Evolutionary conservation across 2,797 vertebrate species (phyloP).

Genomic region (Girardinus metallicus): DNA sequence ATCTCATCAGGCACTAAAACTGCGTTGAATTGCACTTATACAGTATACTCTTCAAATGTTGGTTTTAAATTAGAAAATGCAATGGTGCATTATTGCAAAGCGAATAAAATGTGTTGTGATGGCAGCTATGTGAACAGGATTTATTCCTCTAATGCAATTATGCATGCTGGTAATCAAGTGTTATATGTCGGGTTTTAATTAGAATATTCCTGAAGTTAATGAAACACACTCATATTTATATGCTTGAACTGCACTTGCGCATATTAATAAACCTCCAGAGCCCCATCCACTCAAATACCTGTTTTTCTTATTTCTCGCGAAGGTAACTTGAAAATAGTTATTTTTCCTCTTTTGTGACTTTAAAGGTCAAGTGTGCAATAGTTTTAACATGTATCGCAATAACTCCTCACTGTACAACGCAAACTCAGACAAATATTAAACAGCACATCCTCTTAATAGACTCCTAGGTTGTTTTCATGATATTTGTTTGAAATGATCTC

Average conservation of each 20-base stretch:
- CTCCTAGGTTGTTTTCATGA: not conserved
- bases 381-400: not conserved
- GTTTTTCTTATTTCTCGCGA: not conserved
- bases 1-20: slow-evolving; percentile 35
- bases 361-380: not conserved
- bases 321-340: slow-evolving; percentile 5
- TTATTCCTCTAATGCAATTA: slow-evolving; percentile 45
- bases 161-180: slow-evolving; percentile 39
- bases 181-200: slow-evolving; percentile 40
- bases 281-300: not conserved
- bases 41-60: slow-evolving; percentile 24
- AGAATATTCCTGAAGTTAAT: slow-evolving; percentile 38
- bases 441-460: not conserved
- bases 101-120: slow-evolving; percentile 25
- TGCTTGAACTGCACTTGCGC: slow-evolving; percentile 13
- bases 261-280: slow-evolving; percentile 15
- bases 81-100: slow-evolving; percentile 36
- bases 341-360: slow-evolving; percentile 5
- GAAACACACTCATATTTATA: slow-evolving; percentile 27
- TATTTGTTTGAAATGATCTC: not conserved
- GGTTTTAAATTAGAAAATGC: slow-evolving; percentile 44
- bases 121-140: slow-evolving; percentile 27
- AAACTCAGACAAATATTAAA: not conserved
- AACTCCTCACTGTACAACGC: not conserved
- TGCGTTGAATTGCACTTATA: slow-evolving; percentile 37